A percentile compares a stretch with the other conserved stretches of the same genome.
These are phyloP conservation scores for Manis javanica DNA, from an alignment of 2,797 vertebrate genomes.

Conservation along the genomic window DNA sequence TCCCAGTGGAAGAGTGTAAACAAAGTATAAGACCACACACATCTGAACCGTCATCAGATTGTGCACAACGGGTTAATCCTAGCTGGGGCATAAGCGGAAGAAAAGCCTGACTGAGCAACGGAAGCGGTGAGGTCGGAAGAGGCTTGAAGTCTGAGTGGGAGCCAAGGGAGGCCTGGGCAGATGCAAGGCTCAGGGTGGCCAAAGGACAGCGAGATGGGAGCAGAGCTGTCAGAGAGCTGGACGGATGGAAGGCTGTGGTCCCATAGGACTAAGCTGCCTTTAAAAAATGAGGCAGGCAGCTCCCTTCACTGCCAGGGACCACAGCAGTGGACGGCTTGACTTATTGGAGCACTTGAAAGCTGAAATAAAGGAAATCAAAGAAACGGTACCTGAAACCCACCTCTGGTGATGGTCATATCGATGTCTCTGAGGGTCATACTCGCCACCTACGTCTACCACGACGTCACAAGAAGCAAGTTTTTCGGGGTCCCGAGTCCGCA, in stretches of 20 bases:
- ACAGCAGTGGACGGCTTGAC: background rate
- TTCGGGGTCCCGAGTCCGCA: slow-evolving; percentile 92
- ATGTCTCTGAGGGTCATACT: slow-evolving; percentile 92
- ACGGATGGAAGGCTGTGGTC: background rate
- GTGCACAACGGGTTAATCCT: background rate
- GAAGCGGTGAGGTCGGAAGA: background rate
- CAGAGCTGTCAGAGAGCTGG: background rate
- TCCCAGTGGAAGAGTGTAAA: background rate
- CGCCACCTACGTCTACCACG: slow-evolving; percentile 96
- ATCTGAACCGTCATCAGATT: background rate
- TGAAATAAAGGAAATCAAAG: background rate
- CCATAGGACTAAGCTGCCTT: background rate
- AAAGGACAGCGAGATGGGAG: too few species aligned
- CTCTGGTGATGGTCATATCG: slow-evolving; percentile 98
- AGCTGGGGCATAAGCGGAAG: background rate
- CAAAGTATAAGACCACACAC: background rate
- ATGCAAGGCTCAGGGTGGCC: background rate
- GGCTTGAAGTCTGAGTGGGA: background rate
- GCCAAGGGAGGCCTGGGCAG: background rate
- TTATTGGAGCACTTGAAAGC: background rate
- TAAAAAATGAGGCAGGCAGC: background rate
- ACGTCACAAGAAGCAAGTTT: slow-evolving; percentile 92
- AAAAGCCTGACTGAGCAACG: background rate
- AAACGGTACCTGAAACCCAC: slow-evolving; percentile 72
- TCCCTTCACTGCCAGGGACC: background rate